Base-by-base conservation (phyloP, 2,113 vertebrate species). In the Saccopteryx leptura region DNA sequence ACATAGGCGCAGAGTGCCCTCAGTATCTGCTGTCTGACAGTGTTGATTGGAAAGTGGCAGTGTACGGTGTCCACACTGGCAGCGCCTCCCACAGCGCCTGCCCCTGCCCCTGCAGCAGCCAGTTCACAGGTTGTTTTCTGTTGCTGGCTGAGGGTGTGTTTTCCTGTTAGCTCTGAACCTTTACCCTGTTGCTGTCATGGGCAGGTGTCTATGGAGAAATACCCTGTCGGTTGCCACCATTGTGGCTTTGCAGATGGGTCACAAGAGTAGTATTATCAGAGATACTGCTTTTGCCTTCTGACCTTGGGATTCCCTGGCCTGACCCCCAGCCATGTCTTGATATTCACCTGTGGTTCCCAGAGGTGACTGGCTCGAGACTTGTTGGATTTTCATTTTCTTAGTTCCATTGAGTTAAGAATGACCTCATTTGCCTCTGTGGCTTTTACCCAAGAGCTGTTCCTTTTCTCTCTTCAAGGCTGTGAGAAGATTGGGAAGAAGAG, bases 401-500 rank as follows among this genome's bases (percentile, higher is more conserved):
- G 56, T 63, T 71, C 15, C 31, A 2, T 46, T 66, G 61, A 76
- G 48, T 26, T 33, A 85, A 50, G n/a, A 92, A 6, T 76, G 56
- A 61, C 21, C 28, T 88, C 31, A 17, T 46, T 79, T 74, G 56
- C 52, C 14, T n/a, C 63, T 68, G 15, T 39, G 39, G 33, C 69
- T 84, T 89, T 78, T 69, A 56, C 33, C 66, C 68, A 52, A 48
- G 86, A 72, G 50, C 54, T 69, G 2, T 60, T 68, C 4, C 5
- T 95, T 26, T 71, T 78, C 17, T 78, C 78, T 95, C n/a, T 74
- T 15, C 63, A 71, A 99, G 99, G 98, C 98, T 0, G 97, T 99
- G 87, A 98, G 98, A 97, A 98, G 99, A 94, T 96, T 99, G 90
- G 98, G 98, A 69, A 98, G 98, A 48, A 97, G 97, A 24, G 99